Evolutionary conservation across 2,113 vertebrate species (phyloP), one percentile per base, ranked within the genome.

Genomic region (Silurus meridionalis): DNA sequence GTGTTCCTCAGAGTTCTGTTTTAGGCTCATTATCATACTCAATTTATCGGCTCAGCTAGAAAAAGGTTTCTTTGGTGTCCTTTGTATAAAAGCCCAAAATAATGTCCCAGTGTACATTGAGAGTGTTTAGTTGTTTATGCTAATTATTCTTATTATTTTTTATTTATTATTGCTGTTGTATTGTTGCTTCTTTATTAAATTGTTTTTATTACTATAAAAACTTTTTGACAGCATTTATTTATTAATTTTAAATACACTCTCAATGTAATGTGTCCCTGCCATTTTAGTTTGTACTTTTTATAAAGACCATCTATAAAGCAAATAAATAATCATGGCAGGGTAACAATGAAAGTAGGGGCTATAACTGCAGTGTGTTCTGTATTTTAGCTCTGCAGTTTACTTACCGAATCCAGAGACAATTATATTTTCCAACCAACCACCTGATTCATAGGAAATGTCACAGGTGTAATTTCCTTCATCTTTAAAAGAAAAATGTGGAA

Each of bases 401-500:
- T 8, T 91, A 95, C 95, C 94, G 86, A 0, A 87, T 8, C 92
- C 72, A 37, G 46, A 19, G 48, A 94, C 57, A 0, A 61, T 0
- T 78, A 92, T 72, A 0, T 2, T 6, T 13, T 74, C n/a, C 0
- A 0, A 0, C 0, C 87, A 50, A 2, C 0, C 0, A 66, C 90
- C 92, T 60, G 89, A 92, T 2, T 0, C 14, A 86, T 82, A 92
- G 10, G 3, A 83, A 0, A 46, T 19, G 0, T 95, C 91, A 85
- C 94, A 95, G 1, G 0, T 78, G 83, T 95, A 95, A 79, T 28
- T 8, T 19, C 95, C 95, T 71, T 91, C 90, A 25, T 95, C 93
- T 0, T 23, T 0, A 0, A 28, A 0, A 8, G 93, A 91, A 82
- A 95, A 89, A 0, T 91, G 52, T 52, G 94, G 91, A 87, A 95